A percentile compares a stretch with the other conserved stretches of the same genome.
Evolutionary conservation across 1,140 invertebrate genomes (phyloP).

Genomic region (Dreissena polymorpha): DNA sequence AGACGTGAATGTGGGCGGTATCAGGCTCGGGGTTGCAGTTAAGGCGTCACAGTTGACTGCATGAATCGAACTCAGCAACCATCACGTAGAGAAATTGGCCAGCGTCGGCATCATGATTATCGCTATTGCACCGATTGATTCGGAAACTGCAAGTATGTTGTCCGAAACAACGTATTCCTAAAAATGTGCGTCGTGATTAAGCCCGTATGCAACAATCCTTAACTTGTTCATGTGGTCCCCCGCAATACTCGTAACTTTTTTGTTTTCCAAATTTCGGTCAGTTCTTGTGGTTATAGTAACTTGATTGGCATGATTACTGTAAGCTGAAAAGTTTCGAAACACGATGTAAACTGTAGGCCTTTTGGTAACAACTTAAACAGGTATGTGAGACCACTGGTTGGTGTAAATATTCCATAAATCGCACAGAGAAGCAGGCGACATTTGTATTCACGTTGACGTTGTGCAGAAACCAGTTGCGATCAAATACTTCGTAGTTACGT

Average conservation of each 20-base stretch:
- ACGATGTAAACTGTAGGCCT: constrained; percentile 60
- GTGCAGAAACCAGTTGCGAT: constrained; percentile 11
- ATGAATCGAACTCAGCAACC: constrained; percentile 59
- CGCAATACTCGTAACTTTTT: constrained; percentile 52
- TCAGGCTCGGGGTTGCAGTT: constrained; percentile 36
- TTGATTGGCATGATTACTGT: constrained; percentile 48
- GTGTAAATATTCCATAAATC: neutral
- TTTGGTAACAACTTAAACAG: constrained; percentile 66
- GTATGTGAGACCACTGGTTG: constrained; percentile 60
- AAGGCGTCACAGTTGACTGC: constrained; percentile 58
- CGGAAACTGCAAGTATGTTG: constrained; percentile 65
- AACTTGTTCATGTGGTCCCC: constrained; percentile 52
- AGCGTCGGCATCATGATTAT: constrained; percentile 61
- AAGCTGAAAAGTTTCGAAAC: constrained; percentile 64
- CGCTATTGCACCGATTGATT: constrained; percentile 64
- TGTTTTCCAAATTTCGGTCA: constrained; percentile 32
- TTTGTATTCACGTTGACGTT: constrained; percentile 2
- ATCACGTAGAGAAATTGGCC: constrained; percentile 43
- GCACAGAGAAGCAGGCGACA: neutral
- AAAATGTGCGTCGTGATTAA: constrained; percentile 69
- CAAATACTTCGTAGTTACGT: constrained; percentile 1
- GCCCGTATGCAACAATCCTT: constrained; percentile 65
- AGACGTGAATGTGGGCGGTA: constrained; percentile 27
- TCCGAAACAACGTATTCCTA: constrained; percentile 70
- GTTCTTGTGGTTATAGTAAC: constrained; percentile 40